Evolutionary conservation across 23 tunicate species (phyloP).

Genomic region (Trididemnum nubilum): DNA sequence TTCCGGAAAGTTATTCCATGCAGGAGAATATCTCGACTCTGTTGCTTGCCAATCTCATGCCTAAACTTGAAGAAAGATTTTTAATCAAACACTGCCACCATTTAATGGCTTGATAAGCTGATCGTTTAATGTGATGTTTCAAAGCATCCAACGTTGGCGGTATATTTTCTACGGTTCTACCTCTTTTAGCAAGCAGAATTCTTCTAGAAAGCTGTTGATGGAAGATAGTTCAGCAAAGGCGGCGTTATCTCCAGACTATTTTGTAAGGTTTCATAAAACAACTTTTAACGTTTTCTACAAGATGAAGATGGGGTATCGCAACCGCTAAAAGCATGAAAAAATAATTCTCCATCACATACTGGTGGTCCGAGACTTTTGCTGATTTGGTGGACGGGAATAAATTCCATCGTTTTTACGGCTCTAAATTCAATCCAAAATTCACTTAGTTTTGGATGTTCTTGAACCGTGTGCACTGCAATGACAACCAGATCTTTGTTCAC

Average conservation of each 20-base stretch:
- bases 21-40: not conserved
- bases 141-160: not conserved
- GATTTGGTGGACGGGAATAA: not conserved
- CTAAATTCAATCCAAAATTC: not conserved
- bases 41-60: not conserved
- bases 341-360: not conserved
- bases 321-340: not conserved
- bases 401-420: not conserved
- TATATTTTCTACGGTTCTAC: not conserved
- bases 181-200: not conserved
- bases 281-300: not conserved
- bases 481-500: not conserved
- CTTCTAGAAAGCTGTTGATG: not conserved
- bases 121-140: not conserved
- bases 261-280: not conserved
- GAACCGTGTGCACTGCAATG: not conserved
- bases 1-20: not conserved
- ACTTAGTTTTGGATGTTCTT: not conserved
- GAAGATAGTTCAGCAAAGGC: not conserved
- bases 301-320: not conserved
- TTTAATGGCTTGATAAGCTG: not conserved
- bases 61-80: not conserved
- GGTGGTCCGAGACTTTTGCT: not conserved
- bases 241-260: not conserved
- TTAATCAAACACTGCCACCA: not conserved